Evolutionary conservation across 2,113 vertebrate genomes (phyloP).

Genomic region (Hippocampus guttulatus): DNA sequence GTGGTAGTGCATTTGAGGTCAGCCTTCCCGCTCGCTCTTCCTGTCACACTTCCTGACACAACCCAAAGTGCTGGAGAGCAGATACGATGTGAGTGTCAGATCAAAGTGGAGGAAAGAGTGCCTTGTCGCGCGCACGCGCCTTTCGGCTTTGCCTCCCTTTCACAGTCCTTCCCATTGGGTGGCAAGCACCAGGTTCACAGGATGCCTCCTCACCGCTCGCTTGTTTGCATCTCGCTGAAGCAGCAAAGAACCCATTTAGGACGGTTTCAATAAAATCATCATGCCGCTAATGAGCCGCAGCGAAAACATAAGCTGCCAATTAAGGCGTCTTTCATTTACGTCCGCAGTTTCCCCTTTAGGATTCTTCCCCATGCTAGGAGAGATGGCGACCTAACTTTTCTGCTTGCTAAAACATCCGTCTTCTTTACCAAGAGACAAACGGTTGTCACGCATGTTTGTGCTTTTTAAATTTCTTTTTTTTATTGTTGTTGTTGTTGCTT

Average conservation of each 20-base stretch:
- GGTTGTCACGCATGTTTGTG: conserved; percentile 10
- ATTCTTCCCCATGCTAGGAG: conserved; percentile 8
- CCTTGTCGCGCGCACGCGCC: background rate
- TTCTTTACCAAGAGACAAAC: conserved; percentile 31
- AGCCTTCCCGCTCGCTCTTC: background rate
- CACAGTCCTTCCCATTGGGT: background rate
- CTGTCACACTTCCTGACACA: conserved; percentile 21
- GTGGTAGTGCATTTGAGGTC: background rate
- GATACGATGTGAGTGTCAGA: conserved; percentile 28
- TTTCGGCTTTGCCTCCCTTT: background rate
- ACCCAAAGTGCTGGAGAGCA: conserved; percentile 16
- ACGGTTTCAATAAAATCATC: conserved; percentile 56
- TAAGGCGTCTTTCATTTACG: conserved; percentile 47
- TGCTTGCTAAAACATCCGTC: conserved; percentile 13
- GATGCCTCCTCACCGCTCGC: conserved; percentile 17
- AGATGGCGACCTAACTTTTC: conserved; percentile 6
- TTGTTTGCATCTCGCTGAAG: conserved; percentile 43
- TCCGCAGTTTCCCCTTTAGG: conserved; percentile 42
- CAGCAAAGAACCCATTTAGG: conserved; percentile 37
- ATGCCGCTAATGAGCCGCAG: conserved; percentile 55
- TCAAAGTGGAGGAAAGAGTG: conserved; percentile 11
- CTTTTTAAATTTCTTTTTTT: background rate
- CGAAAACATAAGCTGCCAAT: conserved; percentile 59
- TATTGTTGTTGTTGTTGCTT: background rate
- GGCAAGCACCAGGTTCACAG: background rate